phyloP scores from a whole-genome alignment of 2,888 invertebrate species.

The Beris morrisii region DNA sequence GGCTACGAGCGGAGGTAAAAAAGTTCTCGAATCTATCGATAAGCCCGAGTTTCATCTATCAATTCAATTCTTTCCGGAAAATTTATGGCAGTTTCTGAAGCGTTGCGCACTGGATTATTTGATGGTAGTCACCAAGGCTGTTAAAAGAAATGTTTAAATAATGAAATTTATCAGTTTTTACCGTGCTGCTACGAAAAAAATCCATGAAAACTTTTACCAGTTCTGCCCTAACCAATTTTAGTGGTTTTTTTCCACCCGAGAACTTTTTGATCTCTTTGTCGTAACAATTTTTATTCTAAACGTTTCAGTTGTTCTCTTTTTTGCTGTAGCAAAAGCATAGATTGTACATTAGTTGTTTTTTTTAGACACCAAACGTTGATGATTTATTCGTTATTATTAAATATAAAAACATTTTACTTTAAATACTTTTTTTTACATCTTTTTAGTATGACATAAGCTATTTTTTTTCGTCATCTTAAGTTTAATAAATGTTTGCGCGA shows the following conservation, averaged over 20 bases:
- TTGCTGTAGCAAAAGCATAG: neutral
- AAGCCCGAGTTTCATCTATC: no score
- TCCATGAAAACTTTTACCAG: no score
- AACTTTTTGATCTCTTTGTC: neutral
- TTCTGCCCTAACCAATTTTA: neutral
- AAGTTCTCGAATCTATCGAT: no score
- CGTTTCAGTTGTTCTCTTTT: slow-evolving; percentile 2
- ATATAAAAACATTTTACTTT: neutral
- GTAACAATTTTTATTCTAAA: neutral
- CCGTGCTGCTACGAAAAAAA: no score
- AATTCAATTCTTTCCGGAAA: no score
- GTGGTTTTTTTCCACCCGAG: neutral
- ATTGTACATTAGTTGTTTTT: slow-evolving; percentile 14
- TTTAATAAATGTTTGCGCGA: neutral
- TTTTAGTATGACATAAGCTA: neutral
- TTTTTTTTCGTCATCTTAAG: neutral
- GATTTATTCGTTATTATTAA: slow-evolving; percentile 7
- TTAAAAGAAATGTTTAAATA: no score
- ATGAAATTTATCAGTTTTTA: no score
- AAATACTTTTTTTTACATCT: neutral
- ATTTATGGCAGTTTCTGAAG: no score
- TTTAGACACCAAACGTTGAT: slow-evolving; percentile 10
- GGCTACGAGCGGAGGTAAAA: no score
- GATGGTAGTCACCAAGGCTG: no score
- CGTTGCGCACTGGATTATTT: no score